Percentiles rank a stretch among this genome's conserved stretches.
Conservation (phyloP, 2,888 invertebrate genomes). For the Hyppa rectilinea region DNA sequence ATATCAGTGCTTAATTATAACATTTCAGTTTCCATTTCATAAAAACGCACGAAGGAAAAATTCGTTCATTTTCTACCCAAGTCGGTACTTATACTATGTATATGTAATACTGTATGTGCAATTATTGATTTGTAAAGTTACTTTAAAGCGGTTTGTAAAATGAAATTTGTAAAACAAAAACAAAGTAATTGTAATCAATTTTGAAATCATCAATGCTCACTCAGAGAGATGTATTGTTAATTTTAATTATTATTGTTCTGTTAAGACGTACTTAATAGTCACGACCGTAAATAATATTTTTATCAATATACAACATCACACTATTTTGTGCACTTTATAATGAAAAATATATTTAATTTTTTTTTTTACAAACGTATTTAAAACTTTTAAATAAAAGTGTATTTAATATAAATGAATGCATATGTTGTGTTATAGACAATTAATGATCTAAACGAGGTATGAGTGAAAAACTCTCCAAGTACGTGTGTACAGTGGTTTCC, state of each 20-base stretch:
- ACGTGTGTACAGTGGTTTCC: neutral
- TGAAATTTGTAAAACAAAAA: neutral
- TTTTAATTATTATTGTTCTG: too few species aligned
- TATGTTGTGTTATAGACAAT: neutral
- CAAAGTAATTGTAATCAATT: neutral
- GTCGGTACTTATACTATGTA: neutral
- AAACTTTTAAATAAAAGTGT: neutral
- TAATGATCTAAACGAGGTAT: neutral
- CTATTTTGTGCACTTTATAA: too few species aligned
- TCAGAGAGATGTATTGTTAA: too few species aligned
- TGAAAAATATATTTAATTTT: too few species aligned
- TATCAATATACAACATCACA: too few species aligned
- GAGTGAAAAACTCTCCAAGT: neutral
- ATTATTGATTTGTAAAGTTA: neutral
- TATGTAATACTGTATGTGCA: neutral
- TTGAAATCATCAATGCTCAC: too few species aligned
- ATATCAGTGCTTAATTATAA: constrained; percentile 52
- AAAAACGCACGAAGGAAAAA: constrained; percentile 26
- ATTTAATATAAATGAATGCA: neutral
- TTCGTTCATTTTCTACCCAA: constrained; percentile 9
- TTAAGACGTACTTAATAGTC: too few species aligned
- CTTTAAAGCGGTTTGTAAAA: neutral
- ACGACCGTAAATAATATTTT: too few species aligned
- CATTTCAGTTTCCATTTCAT: constrained; percentile 42
- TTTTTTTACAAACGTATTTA: too few species aligned